Evolutionary conservation across 2,113 vertebrate genomes (phyloP).

Genomic region (Carassius auratus): DNA sequence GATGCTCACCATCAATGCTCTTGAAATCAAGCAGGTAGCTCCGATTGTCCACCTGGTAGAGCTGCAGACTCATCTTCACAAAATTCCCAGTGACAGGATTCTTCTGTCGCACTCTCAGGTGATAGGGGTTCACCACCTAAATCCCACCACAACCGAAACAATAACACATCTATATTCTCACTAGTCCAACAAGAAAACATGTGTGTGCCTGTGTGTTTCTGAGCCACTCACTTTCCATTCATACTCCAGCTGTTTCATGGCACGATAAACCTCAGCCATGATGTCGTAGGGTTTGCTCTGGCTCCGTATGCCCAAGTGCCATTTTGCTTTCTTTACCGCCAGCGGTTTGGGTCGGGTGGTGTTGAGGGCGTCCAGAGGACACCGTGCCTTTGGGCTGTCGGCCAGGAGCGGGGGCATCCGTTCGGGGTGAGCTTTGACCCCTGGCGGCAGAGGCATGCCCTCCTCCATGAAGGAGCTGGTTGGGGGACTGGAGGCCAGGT

Average conservation of each 20-base stretch:
- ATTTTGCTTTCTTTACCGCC: conserved; percentile 97
- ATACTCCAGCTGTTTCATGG: conserved; percentile 93
- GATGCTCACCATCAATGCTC: conserved; percentile 90
- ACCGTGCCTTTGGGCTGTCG: conserved; percentile 93
- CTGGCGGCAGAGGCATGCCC: conserved; percentile 86
- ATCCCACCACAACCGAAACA: neutral
- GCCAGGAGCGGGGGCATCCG: conserved; percentile 93
- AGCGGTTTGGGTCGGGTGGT: conserved; percentile 94
- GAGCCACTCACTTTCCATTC: conserved; percentile 90
- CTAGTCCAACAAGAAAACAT: neutral
- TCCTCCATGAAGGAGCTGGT: conserved; percentile 96
- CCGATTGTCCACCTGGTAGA: conserved; percentile 97
- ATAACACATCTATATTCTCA: neutral
- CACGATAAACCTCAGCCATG: conserved; percentile 97
- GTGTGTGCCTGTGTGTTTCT: neutral
- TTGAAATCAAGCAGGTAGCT: conserved; percentile 98
- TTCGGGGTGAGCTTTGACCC: conserved; percentile 94
- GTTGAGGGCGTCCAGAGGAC: conserved; percentile 94
- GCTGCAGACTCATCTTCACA: conserved; percentile 98
- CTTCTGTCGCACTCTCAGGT: conserved; percentile 91
- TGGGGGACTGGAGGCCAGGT: conserved; percentile 95
- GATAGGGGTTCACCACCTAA: conserved; percentile 96
- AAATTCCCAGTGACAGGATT: conserved; percentile 94
- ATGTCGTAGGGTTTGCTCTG: conserved; percentile 97
- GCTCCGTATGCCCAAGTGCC: conserved; percentile 97